Evolutionary conservation across 2,797 vertebrate species (phyloP).

Genomic region (Hapalemur alaotrensis): DNA sequence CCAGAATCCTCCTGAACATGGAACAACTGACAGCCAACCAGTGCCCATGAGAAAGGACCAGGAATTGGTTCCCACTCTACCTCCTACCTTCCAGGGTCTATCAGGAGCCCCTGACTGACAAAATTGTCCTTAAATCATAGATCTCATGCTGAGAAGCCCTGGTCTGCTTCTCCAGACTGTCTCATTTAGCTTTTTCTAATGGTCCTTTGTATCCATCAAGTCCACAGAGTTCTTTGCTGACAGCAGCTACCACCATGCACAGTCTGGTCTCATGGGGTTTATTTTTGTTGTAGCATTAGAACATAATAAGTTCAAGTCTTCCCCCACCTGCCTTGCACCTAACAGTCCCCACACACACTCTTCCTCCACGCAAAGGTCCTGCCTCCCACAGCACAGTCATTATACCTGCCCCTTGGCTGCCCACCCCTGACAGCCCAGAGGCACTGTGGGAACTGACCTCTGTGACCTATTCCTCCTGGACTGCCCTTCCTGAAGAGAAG

Average conservation of each 20-base stretch:
- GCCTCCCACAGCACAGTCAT: neutral
- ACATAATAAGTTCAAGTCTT: neutral
- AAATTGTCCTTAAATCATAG: neutral
- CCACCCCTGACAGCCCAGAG: neutral
- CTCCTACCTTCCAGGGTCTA: neutral
- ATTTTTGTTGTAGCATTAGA: neutral
- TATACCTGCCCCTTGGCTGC: neutral
- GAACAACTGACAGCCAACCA: neutral
- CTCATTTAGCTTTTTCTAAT: neutral
- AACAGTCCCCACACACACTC: neutral
- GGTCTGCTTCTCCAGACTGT: neutral
- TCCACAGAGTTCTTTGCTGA: neutral
- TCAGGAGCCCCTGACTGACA: neutral
- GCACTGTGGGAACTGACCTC: neutral
- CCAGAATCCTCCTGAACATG: neutral
- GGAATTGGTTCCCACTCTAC: neutral
- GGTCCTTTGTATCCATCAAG: neutral
- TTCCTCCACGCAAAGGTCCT: neutral
- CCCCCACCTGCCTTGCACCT: neutral
- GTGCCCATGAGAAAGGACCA: neutral
- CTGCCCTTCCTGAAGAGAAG: neutral
- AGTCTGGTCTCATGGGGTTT: neutral
- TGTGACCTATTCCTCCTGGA: neutral
- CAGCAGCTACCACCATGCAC: no score
- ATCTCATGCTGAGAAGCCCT: neutral